Evolutionary conservation across 1,140 invertebrate species (phyloP).

Genomic region (Heliconius congener): DNA sequence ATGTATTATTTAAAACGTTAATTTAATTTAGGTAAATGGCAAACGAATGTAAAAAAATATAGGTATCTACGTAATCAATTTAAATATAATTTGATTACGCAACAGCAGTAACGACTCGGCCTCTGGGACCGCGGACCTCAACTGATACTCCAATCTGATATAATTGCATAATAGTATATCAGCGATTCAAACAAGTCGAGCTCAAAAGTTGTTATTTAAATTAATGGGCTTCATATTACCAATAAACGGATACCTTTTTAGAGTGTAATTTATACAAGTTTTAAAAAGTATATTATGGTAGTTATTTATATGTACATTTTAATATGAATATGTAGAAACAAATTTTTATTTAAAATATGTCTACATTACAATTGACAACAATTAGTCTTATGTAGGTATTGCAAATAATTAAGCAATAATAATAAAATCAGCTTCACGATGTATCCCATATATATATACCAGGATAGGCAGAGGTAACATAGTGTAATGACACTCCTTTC

Average conservation of each 20-base stretch:
- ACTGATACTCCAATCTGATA: slow-evolving; percentile 18
- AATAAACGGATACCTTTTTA: not conserved
- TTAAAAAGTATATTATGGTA: not conserved
- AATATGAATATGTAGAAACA: too few species aligned
- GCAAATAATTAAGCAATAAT: too few species aligned
- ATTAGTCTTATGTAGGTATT: not conserved
- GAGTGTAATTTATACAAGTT: not conserved
- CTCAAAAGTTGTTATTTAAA: slow-evolving; percentile 11
- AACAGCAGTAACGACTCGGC: slow-evolving; percentile 2
- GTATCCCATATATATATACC: too few species aligned
- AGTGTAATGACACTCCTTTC: too few species aligned
- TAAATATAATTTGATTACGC: slow-evolving; percentile 10
- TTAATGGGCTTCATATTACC: not conserved
- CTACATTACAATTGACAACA: not conserved
- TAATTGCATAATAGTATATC: slow-evolving; percentile 11
- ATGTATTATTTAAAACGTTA: too few species aligned
- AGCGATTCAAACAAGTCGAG: slow-evolving; percentile 6
- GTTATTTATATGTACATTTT: not conserved
- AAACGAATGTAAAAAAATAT: not conserved
- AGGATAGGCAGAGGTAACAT: too few species aligned
- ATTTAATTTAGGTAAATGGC: too few species aligned
- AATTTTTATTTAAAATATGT: not conserved
- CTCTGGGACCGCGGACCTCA: slow-evolving; percentile 12
- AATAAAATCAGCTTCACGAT: too few species aligned
- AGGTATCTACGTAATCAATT: not conserved